Evolutionary conservation across 2,113 vertebrate species (phyloP).

Genomic region (Tychaedon coryphoeus): DNA sequence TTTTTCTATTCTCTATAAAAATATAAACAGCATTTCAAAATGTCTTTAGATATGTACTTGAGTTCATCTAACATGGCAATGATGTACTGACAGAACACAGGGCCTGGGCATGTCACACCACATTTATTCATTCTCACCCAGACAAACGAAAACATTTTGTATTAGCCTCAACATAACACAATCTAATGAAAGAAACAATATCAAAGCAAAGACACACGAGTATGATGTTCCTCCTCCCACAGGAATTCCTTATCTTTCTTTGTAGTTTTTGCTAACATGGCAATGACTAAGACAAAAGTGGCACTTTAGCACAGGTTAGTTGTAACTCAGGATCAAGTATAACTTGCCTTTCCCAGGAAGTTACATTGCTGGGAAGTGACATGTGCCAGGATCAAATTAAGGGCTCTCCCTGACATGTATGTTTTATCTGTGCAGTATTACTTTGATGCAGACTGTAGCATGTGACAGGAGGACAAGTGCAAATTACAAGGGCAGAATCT

Average conservation of each 20-base stretch:
- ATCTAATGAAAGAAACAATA: neutral
- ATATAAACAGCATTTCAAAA: constrained; percentile 58
- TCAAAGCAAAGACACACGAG: neutral
- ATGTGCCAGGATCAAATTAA: neutral
- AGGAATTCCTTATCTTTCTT: neutral
- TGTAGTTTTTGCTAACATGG: neutral
- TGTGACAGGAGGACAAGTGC: constrained; percentile 10
- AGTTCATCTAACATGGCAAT: neutral
- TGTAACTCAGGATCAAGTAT: neutral
- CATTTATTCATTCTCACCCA: neutral
- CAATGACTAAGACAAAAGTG: neutral
- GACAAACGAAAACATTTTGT: neutral
- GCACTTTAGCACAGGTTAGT: neutral
- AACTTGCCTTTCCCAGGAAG: neutral
- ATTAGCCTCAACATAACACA: neutral
- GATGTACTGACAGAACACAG: neutral
- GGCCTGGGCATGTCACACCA: neutral
- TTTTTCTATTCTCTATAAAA: constrained; percentile 72
- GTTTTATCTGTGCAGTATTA: neutral
- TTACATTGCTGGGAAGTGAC: neutral
- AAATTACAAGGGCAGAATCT: constrained; percentile 20
- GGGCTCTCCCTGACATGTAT: neutral
- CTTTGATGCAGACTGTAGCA: neutral
- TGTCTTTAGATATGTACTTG: neutral
- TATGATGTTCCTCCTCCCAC: neutral